phyloP scores from a whole-genome alignment of 2,797 vertebrate species.

The Garrulus glandarius region DNA sequence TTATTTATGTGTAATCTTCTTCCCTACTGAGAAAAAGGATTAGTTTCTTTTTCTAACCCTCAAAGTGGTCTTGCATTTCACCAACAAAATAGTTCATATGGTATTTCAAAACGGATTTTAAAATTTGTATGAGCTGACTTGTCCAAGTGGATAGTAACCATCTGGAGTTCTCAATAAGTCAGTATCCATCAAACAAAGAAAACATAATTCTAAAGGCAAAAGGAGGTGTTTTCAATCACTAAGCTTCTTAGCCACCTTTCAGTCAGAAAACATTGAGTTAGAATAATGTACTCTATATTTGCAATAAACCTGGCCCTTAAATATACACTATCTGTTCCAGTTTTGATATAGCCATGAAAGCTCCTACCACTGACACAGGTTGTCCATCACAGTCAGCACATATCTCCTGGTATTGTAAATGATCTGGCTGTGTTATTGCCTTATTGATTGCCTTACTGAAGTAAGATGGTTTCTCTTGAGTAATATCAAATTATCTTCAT shows the following conservation, averaged over 20 bases:
- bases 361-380: neutral
- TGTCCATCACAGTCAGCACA: neutral
- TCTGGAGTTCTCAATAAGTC: constrained; percentile 46
- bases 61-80: neutral
- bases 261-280: neutral
- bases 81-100: neutral
- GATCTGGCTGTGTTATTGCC: neutral
- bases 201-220: neutral
- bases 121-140: constrained; percentile 13
- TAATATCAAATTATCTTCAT: neutral
- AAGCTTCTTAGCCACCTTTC: neutral
- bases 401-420: neutral
- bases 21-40: neutral
- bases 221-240: neutral
- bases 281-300: neutral
- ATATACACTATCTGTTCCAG: neutral
- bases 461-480: neutral
- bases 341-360: neutral
- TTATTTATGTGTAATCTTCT: neutral
- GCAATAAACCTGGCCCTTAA: neutral
- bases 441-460: neutral
- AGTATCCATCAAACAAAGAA: neutral
- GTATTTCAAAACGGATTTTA: constrained; percentile 32
- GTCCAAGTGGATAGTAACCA: constrained; percentile 7
- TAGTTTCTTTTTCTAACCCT: neutral